phyloP scores from a whole-genome alignment of 2,113 vertebrate genomes.

The Neofelis nebulosa region DNA sequence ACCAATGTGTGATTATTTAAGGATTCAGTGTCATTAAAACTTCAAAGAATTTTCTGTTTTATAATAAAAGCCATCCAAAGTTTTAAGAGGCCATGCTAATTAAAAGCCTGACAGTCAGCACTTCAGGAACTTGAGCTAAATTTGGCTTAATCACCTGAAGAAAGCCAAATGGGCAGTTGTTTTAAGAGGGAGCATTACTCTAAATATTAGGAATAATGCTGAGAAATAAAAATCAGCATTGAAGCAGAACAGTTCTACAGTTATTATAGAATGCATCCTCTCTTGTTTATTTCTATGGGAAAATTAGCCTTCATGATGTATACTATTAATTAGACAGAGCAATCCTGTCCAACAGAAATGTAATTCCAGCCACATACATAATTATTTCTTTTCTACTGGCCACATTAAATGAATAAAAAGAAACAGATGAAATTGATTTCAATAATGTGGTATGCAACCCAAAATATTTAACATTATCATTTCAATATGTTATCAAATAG shows the following conservation, averaged over 20 bases:
- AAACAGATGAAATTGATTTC: neutral
- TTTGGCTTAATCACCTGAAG: conserved; percentile 2
- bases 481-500: neutral
- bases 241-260: conserved; percentile 8
- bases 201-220: conserved; percentile 46
- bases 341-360: neutral
- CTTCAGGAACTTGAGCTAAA: conserved; percentile 4
- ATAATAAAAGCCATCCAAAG: neutral
- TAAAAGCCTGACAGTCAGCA: neutral
- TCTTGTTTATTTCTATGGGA: neutral
- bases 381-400: neutral
- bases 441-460: neutral
- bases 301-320: neutral
- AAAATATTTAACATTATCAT: neutral
- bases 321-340: neutral
- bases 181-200: neutral
- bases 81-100: conserved; percentile 17
- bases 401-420: neutral
- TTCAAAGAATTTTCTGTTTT: neutral
- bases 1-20: conserved; percentile 7
- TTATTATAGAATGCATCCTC: neutral
- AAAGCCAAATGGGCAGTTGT: conserved; percentile 39
- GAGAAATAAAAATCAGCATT: conserved; percentile 25
- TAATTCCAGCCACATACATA: neutral
- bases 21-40: neutral